phyloP scores from a whole-genome alignment of 1,140 invertebrate species.

The Coenobita brevimanus region DNA sequence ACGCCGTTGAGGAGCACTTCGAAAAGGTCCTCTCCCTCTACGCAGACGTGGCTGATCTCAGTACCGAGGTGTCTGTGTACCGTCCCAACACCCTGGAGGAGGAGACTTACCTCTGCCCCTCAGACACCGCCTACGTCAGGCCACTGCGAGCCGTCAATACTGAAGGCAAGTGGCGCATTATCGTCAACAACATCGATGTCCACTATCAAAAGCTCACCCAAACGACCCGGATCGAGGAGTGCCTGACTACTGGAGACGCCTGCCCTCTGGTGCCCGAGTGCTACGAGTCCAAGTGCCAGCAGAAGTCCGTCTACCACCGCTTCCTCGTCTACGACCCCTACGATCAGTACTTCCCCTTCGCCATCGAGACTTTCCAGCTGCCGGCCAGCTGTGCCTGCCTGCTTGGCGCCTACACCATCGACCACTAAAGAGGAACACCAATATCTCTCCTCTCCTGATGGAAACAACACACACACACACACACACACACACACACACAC shows the following conservation, averaged over 20 bases:
- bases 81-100: not conserved
- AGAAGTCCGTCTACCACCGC: constrained; percentile 45
- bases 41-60: constrained; percentile 36
- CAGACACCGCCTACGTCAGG: constrained; percentile 25
- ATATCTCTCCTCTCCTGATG: not conserved
- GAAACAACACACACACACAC: no score
- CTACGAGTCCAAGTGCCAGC: constrained; percentile 34
- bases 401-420: constrained; percentile 12
- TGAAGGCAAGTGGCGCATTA: constrained; percentile 33
- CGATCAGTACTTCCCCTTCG: constrained; percentile 44
- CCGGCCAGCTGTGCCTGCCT: constrained; percentile 48
- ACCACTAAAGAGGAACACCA: constrained; percentile 18
- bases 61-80: constrained; percentile 15
- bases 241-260: constrained; percentile 13
- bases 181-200: constrained; percentile 30
- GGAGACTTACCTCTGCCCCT: constrained; percentile 44
- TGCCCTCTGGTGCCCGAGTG: constrained; percentile 33
- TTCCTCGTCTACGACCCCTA: constrained; percentile 36
- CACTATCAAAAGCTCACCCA: constrained; percentile 30
- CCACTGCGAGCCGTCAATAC: constrained; percentile 28
- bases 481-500: no score
- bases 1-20: not conserved
- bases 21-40: constrained; percentile 11
- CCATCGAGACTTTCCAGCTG: constrained; percentile 46
- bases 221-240: constrained; percentile 31